Base-by-base conservation (phyloP, 64 coral and sea anemone genomes). In the Cladopsammia gracilis region DNA sequence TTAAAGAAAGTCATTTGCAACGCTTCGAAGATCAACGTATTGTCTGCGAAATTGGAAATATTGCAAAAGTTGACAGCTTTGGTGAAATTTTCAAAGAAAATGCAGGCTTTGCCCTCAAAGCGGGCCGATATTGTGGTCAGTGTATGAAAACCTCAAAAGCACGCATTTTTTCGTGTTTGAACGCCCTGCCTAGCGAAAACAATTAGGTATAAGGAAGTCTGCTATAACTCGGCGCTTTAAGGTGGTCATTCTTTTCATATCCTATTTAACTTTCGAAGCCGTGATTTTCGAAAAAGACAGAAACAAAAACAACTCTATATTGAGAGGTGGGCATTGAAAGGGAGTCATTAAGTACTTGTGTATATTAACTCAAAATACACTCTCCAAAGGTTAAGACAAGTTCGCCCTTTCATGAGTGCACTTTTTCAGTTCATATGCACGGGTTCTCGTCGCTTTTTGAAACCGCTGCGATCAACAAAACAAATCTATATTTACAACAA, bases 1-100 rank as follows among this genome's bases (percentile, higher is more conserved):
- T 67, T 49, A 24, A 43, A 16, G 43, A 83, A 84, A 67, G 46
- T 84, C 62, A 68, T 84, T 84, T 84, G 80, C 62, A 64, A 84
- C 80, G 80, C 80, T 84, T 50, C 62, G 44, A 13, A 19, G 20
- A 64, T 18, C 62, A 66, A 18, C 80, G 19, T 22, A 67, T 84
- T 84, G 60, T 67, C 46, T 48, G 80, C 45, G 13, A 26, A 84
- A n/a, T 24, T n/a, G 42, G 11, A 84, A 24, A 84, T 84, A 66
- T 84, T 84, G 80, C 25, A 60, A 49, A 75, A 44, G 9, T 46
- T 72, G 12, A 72, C 70, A 72, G 70, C 25, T 72, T 13, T 11
- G 45, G 3, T 20, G 19, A 13, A 16, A 34, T 34, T 75, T 75
- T 75, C 72, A 49, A 49, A 50, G 1, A 20, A 75, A 46, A 72